Base-by-base conservation (phyloP, 2,888 invertebrate genomes). In the Rhingia campestris region DNA sequence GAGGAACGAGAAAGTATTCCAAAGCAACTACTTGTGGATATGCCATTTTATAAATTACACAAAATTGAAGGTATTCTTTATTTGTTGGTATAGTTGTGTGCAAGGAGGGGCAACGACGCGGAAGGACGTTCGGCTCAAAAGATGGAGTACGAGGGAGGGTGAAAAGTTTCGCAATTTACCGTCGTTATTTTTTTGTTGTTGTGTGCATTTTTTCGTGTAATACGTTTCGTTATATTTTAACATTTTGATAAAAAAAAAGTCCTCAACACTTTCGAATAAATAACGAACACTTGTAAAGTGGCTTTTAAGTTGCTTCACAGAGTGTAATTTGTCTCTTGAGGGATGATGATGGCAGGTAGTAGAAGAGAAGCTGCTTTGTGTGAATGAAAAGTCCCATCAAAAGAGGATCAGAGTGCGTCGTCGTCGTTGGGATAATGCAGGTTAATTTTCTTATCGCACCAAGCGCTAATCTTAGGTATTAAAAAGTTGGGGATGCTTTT, bases 11-110 rank as follows among this genome's bases (percentile, higher is more conserved):
- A 45, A 56, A 51, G 30, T 73, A 63, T 80, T 69, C 47, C 64
- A 80, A 80, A 84, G 84, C 84, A 84, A 84, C 84, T 80, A 84
- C 84, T 84, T 84, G 84, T 84, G 75, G 84, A 84, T 84, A 80
- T 84, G 84, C 80, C 84, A 84, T 84, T 84, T 84, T 84, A 84
- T 84, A 84, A 84, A 84, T 84, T 84, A 84, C 84, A 84, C 84
- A 59, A 84, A 84, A 84, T 84, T 84, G 79, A 84, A 74, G 84
- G 84, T 84, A 80, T 80, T 79, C 74, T 84, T 84, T 84, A 84
- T 84, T 80, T 84, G 84, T 74, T 64, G 64, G 59, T 58, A 22
- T 22, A 77, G 66, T 76, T 72, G 56, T 67, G 69, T 33, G 9
- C 22, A 22, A 2, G 37, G 4, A n/a, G 3, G 51, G 39, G 5